A percentile compares a stretch with the other conserved stretches of the same genome.
Conservation (phyloP, 2,797 vertebrate species). For the Gallinago nigripennis region DNA sequence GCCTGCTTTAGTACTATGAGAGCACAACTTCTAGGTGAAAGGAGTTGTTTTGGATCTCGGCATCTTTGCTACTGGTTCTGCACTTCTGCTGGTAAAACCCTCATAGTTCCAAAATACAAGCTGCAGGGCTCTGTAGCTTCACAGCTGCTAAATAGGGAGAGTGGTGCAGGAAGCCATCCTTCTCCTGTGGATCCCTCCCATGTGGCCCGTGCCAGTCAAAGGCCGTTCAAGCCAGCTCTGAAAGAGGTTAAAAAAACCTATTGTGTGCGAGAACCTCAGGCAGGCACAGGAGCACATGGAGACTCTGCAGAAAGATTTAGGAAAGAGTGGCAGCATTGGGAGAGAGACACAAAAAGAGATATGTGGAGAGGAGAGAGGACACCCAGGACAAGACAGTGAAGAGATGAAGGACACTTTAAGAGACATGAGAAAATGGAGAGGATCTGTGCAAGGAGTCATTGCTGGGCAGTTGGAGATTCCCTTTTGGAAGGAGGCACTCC, state of each 20-base stretch:
- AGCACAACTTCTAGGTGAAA: not conserved
- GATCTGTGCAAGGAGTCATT: not conserved
- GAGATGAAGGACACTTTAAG: not conserved
- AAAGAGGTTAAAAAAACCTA: not conserved
- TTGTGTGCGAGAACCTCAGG: not conserved
- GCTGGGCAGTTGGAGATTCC: not conserved
- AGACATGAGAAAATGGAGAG: not conserved
- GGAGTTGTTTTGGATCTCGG: not conserved
- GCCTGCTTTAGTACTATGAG: fast-evolving
- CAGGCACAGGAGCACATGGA: not conserved
- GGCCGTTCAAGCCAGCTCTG: not conserved
- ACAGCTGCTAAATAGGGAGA: not conserved
- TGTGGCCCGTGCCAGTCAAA: not conserved
- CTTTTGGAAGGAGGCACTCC: not conserved
- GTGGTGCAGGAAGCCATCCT: fast-evolving
- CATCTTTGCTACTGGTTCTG: not conserved
- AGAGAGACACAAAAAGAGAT: not conserved
- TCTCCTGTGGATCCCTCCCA: not conserved
- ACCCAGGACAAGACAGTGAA: not conserved
- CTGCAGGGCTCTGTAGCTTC: not conserved
- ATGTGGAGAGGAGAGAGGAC: not conserved
- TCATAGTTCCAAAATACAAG: not conserved
- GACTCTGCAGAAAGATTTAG: not conserved
- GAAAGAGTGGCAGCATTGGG: not conserved
- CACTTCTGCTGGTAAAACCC: not conserved